Evolutionary conservation across 2,113 vertebrate species (phyloP).

Genomic region (Gymnarchus niloticus): DNA sequence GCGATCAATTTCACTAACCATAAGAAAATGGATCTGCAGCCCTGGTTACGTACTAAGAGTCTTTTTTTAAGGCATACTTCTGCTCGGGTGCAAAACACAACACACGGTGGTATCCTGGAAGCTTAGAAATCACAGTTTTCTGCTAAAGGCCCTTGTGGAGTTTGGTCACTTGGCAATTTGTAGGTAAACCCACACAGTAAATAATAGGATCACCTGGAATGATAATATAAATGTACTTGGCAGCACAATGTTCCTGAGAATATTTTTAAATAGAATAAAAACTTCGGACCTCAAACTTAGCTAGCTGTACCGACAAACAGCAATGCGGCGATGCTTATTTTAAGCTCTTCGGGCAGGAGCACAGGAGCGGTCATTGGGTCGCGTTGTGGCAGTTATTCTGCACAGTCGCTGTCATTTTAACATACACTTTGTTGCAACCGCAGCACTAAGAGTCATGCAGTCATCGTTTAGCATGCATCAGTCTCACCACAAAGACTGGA

Average conservation of each 20-base stretch:
- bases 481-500: neutral
- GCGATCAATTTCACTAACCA: neutral
- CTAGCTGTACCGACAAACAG: neutral
- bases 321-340: neutral
- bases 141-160: neutral
- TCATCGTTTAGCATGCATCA: neutral
- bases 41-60: neutral
- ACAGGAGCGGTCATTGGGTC: neutral
- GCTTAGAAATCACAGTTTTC: neutral
- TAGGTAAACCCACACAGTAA: slow-evolving; percentile 13
- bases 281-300: neutral
- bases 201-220: slow-evolving; percentile 16
- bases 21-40: neutral
- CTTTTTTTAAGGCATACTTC: neutral
- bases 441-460: neutral
- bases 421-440: neutral
- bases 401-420: neutral
- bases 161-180: slow-evolving; percentile 16
- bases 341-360: neutral
- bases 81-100: neutral
- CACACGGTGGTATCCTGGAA: neutral
- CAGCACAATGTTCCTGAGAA: neutral
- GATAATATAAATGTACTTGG: neutral
- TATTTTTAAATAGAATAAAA: neutral
- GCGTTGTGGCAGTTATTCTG: no score